Base-by-base conservation (phyloP, 2,113 vertebrate genomes). In the Rutilus rutilus region DNA sequence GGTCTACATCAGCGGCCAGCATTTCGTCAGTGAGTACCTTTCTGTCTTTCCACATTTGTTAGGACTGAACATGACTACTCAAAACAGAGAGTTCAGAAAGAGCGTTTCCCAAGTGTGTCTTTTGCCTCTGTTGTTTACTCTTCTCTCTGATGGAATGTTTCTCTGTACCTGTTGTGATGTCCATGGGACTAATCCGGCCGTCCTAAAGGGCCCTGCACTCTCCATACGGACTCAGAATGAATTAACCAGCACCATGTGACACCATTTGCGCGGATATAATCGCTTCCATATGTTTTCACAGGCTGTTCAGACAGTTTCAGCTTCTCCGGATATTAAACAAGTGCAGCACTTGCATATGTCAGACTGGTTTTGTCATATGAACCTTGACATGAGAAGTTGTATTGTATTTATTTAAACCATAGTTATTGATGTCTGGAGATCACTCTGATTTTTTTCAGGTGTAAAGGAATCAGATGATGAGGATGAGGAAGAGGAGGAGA, bases 1-100 rank as follows among this genome's bases (percentile, higher is more conserved):
- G 1, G 92, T 96, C 78, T 91, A 95, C 86, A 95, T 96, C 89
- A 95, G 94, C 10, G 95, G 95, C 52, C 95, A 95, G 73, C 95
- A 95, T 91, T 95, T 96, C 88, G 92, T 95, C 25, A 94, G 95
- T 96, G 90, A 95, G 95, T 95, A 33, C 47, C 47, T 54, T 36
- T 42, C 76, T 25, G 9, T 71, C 14, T 52, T 52, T 17, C 7
- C 30, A 30, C 14, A 64, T 64, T 10, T 4, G 62, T 60, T 85
- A 74, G 71, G 14, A 17, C 39, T 25, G 71, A 47, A 75, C 42
- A 74, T 23, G 42, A 25, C 39, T 39, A 21, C 21, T 42, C 69
- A 42, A 42, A 23, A 73, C 69, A 8, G 6, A 5, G 15, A 77
- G 45, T 77, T 52, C 47, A 52, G 25, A 25, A 62, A 25, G 39